Conservation (phyloP, 2,888 invertebrate species). For the Sminthurides aquaticus region DNA sequence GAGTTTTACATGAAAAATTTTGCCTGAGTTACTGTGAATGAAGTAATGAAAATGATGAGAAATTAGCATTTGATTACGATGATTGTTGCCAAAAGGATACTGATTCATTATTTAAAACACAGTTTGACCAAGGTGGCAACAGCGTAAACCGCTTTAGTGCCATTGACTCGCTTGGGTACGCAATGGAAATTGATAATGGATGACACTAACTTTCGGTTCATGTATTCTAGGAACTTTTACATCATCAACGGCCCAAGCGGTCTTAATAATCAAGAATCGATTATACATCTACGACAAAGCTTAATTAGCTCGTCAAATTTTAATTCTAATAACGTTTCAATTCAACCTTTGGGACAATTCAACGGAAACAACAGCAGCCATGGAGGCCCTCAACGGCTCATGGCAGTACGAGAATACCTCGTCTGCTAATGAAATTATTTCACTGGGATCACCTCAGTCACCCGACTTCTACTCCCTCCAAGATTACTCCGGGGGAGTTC, state of each 20-base stretch:
- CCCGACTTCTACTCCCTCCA: constrained; percentile 25
- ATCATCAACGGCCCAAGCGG: constrained; percentile 20
- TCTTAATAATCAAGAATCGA: constrained; percentile 11
- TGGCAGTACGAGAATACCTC: constrained; percentile 42
- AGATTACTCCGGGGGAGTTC: constrained; percentile 1
- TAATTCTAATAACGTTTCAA: not conserved
- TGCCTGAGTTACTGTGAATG: no score
- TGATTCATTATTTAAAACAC: not conserved
- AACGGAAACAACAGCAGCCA: constrained; percentile 26
- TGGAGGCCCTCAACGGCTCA: constrained; percentile 40
- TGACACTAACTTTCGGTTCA: no score
- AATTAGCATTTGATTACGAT: not conserved
- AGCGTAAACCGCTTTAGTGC: no score
- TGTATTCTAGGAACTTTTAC: constrained; percentile 15
- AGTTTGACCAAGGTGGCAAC: not conserved
- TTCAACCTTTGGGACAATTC: not conserved
- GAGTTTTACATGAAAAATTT: no score
- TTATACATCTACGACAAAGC: not conserved
- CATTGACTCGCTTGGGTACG: no score
- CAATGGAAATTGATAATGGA: no score
- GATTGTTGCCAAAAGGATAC: constrained; percentile 18
- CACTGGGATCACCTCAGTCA: constrained; percentile 32
- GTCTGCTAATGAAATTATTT: constrained; percentile 38
- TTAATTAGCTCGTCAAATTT: not conserved
- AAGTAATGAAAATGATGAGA: constrained; percentile 7